These are phyloP conservation scores for Tethea ocularis DNA, from an alignment of 2,888 invertebrate genomes.

Conservation along the genomic window DNA sequence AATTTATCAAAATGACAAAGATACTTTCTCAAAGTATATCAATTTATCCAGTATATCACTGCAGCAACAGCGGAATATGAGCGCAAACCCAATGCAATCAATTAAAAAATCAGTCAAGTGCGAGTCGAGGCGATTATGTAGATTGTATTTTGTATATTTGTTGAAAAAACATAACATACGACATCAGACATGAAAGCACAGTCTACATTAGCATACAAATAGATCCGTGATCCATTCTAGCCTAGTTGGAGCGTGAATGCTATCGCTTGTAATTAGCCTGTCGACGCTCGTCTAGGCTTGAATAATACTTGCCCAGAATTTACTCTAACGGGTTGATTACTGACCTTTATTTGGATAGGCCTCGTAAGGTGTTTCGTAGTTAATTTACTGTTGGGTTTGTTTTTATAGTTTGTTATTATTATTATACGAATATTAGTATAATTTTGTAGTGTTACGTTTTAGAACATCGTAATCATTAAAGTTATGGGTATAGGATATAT, in stretches of 20 bases:
- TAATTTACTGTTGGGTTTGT: not conserved
- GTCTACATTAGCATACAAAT: conserved; percentile 20
- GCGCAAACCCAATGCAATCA: too few relatives aligned
- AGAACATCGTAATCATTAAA: too few relatives aligned
- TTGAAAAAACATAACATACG: not conserved
- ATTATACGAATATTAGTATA: not conserved
- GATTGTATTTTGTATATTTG: too few relatives aligned
- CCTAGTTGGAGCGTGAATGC: conserved; percentile 28
- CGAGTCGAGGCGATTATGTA: too few relatives aligned
- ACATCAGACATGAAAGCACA: not conserved
- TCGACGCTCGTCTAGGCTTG: conserved; percentile 30
- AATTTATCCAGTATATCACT: too few relatives aligned
- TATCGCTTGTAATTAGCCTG: conserved; percentile 50
- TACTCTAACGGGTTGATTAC: not conserved
- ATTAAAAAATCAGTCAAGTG: too few relatives aligned
- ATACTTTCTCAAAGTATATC: too few relatives aligned
- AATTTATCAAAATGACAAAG: too few relatives aligned
- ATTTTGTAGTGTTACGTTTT: too few relatives aligned
- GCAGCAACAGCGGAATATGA: too few relatives aligned
- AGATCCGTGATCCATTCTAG: conserved; percentile 11
- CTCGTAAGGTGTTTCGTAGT: not conserved
- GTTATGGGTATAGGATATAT: too few relatives aligned
- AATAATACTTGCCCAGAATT: conserved; percentile 20
- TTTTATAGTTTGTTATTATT: not conserved
- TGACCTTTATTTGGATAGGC: not conserved